Percentiles rank a stretch among this genome's conserved stretches.
Conservation (phyloP, 2,113 vertebrate species). For the Pluvianellus socialis region DNA sequence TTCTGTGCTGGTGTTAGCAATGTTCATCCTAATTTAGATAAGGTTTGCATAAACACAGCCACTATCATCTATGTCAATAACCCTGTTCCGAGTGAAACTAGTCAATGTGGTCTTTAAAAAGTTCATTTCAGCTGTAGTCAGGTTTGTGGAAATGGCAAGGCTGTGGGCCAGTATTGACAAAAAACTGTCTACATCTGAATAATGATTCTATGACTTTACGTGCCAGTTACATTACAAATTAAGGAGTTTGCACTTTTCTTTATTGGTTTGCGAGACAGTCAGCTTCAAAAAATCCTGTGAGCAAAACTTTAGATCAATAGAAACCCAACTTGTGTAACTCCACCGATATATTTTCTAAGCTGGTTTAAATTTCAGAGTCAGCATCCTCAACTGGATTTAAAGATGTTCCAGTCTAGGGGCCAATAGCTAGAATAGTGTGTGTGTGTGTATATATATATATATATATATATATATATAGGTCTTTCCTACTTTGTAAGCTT, state of each 20-base stretch:
- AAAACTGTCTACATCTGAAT: neutral
- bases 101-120: neutral
- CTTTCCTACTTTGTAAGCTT: neutral
- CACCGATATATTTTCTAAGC: neutral
- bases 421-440: neutral
- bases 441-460: too few species aligned
- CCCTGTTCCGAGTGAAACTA: neutral
- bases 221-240: neutral
- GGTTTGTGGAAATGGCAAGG: neutral
- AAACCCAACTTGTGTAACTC: neutral
- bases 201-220: neutral
- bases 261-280: neutral
- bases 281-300: neutral
- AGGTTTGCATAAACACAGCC: neutral
- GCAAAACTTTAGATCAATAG: neutral
- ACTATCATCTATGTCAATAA: neutral
- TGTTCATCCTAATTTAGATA: neutral
- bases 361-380: neutral
- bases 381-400: neutral
- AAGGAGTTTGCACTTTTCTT: neutral
- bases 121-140: neutral
- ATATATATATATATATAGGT: neutral
- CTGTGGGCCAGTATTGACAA: neutral
- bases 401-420: neutral
- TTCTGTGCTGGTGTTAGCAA: neutral